A percentile compares a stretch with the other conserved stretches of the same genome.
phyloP scores from a whole-genome alignment of 2,888 invertebrate genomes.

The Acanthosepion lycidas region DNA sequence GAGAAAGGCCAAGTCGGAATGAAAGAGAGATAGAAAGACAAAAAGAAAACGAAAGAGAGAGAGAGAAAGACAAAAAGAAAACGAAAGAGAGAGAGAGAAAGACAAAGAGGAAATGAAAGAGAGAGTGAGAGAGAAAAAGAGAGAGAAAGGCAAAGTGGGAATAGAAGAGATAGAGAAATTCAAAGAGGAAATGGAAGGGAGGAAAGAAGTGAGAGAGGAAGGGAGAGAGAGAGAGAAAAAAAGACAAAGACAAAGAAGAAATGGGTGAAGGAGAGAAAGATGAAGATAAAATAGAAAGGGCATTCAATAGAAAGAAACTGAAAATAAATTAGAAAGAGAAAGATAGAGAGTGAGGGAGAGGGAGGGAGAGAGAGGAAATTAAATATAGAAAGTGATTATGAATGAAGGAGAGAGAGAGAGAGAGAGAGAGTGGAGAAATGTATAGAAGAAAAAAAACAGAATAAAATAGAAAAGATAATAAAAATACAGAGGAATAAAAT shows the following conservation, averaged over 20 bases:
- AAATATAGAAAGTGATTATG: too few species aligned
- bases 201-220: neutral
- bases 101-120: neutral
- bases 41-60: neutral
- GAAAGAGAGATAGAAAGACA: too few species aligned
- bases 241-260: neutral
- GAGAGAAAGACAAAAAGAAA: neutral
- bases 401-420: too few species aligned
- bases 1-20: too few species aligned
- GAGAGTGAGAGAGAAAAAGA: neutral
- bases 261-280: neutral
- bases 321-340: neutral
- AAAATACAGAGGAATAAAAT: too few species aligned
- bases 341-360: too few species aligned
- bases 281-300: neutral
- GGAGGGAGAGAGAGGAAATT: too few species aligned
- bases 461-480: too few species aligned
- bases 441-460: too few species aligned
- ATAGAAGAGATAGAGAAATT: neutral
- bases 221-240: neutral
- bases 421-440: too few species aligned
- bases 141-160: too few species aligned
- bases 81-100: too few species aligned
- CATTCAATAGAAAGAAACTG: neutral
- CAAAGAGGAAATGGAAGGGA: neutral